Conservation (phyloP, 1,140 invertebrate genomes). For the Drosophila ohnishii region DNA sequence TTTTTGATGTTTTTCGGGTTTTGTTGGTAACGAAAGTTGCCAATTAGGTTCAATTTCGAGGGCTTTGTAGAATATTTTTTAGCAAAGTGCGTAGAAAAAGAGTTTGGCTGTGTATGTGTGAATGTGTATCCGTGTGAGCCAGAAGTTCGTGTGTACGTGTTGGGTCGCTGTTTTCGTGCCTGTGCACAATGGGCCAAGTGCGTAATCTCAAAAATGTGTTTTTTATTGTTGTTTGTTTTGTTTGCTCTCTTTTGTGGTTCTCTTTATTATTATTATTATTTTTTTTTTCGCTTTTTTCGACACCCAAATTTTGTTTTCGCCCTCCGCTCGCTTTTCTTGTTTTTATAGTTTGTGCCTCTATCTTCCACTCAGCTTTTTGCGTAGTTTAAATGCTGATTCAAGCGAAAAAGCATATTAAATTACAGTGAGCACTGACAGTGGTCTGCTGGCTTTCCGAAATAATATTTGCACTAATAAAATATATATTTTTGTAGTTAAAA, state of each 20-base stretch:
- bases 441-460: not conserved
- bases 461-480: not conserved
- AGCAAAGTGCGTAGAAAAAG: conserved; percentile 67
- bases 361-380: conserved; percentile 52
- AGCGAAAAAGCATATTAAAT: conserved; percentile 23
- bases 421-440: conserved; percentile 8
- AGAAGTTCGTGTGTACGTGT: conserved; percentile 9
- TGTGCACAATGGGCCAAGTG: conserved; percentile 40
- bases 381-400: conserved; percentile 47
- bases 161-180: conserved; percentile 11
- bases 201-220: conserved; percentile 67
- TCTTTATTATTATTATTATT: conserved; percentile 5
- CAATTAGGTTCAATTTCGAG: conserved; percentile 56
- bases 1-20: conserved; percentile 47
- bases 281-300: conserved; percentile 4
- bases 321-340: conserved; percentile 12
- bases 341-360: conserved; percentile 50
- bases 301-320: conserved; percentile 27
- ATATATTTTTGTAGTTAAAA: too few species aligned
- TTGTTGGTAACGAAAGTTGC: conserved; percentile 62
- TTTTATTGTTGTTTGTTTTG: conserved; percentile 48
- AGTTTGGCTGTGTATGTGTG: conserved; percentile 21
- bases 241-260: conserved; percentile 20
- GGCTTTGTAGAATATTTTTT: conserved; percentile 48
- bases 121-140: conserved; percentile 18